Conservation (phyloP, 2,888 invertebrate genomes). For the Euzophera pinguis region DNA sequence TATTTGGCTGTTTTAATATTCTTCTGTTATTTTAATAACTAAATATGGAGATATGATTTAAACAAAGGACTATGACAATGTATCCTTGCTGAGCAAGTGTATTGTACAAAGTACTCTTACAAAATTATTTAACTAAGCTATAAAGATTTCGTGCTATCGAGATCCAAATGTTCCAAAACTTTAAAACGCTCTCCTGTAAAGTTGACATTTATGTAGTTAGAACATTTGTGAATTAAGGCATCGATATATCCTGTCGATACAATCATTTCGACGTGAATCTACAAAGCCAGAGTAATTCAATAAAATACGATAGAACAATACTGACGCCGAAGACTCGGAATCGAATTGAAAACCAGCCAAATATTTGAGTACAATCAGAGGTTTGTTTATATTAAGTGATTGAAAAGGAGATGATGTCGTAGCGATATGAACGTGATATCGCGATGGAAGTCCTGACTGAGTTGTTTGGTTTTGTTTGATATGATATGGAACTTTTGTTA, state of each 20-base stretch:
- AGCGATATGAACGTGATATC: neutral
- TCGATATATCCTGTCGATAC: neutral
- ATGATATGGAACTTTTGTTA: neutral
- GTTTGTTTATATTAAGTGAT: neutral
- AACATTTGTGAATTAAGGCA: too few species aligned
- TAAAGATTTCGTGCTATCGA: too few species aligned
- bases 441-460: neutral
- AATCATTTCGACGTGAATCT: neutral
- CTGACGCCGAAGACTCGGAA: neutral
- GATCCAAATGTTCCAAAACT: too few species aligned
- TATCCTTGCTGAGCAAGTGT: too few species aligned
- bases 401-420: neutral
- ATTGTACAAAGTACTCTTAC: too few species aligned
- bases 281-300: neutral
- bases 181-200: too few species aligned
- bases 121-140: too few species aligned
- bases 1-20: too few species aligned
- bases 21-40: too few species aligned
- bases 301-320: conserved; percentile 6
- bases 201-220: too few species aligned
- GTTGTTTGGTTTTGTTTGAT: neutral
- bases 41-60: too few species aligned
- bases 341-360: conserved; percentile 5
- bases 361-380: conserved; percentile 5
- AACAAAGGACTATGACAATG: too few species aligned